Percentiles rank a stretch among this genome's conserved stretches.
Evolutionary conservation across 2,797 vertebrate genomes (phyloP).

Genomic region (Otus scops): DNA sequence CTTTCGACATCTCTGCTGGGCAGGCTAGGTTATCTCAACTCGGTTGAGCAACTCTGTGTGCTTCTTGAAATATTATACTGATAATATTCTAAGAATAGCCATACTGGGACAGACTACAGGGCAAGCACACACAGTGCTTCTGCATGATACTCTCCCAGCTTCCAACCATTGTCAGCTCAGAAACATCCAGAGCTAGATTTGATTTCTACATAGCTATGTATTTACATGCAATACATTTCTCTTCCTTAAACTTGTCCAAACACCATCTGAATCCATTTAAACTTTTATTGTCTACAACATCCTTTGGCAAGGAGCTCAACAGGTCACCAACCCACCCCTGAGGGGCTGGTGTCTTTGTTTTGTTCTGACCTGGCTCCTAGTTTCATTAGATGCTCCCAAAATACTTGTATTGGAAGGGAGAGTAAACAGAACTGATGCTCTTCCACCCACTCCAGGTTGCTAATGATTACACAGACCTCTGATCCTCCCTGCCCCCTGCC

Average conservation of each 20-base stretch:
- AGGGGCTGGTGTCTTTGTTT: not conserved
- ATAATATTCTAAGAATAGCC: slow-evolving; percentile 9
- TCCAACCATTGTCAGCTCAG: not conserved
- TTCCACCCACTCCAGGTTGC: not conserved
- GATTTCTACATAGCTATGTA: not conserved
- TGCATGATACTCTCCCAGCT: not conserved
- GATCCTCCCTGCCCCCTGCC: not conserved
- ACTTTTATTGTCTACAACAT: not conserved
- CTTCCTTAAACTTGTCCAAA: not conserved
- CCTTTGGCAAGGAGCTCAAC: not conserved
- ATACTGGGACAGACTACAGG: not conserved
- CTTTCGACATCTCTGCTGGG: not conserved
- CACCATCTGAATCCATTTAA: not conserved
- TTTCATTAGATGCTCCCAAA: not conserved
- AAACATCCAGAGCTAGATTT: not conserved
- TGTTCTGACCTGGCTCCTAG: not conserved
- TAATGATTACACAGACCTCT: not conserved
- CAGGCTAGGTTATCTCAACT: not conserved
- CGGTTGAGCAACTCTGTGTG: not conserved
- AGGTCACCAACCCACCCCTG: fast-evolving
- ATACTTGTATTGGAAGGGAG: not conserved
- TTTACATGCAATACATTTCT: not conserved
- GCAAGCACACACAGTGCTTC: not conserved
- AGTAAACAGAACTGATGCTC: not conserved
- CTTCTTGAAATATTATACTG: not conserved